Base-by-base conservation (phyloP, 2,797 vertebrate genomes). In the Orientallactaga sibirica region DNA sequence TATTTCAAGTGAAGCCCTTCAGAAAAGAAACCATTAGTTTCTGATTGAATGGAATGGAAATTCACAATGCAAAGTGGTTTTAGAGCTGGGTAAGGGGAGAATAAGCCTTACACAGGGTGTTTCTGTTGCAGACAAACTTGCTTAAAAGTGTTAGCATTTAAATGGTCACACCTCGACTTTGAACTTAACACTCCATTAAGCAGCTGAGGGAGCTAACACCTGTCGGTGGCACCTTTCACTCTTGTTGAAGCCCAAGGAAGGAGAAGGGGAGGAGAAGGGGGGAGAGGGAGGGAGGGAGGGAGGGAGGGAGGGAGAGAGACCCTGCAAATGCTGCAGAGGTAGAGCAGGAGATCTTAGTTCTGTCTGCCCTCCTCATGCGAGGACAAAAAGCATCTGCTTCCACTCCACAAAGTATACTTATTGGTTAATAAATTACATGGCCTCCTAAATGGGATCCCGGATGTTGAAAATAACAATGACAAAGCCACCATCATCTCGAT, bases 161-260 rank as follows among this genome's bases (percentile, higher is more conserved):
- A 96, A 93, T 91, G 95, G 86, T 97, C 33, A 82, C 88, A 91
- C 91, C 90, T 96, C 79, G 84, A 82, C 74, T 96, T 92, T 92
- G 92, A 97, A 95, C 89, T 90, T 15, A 76, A 97, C 96, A 97
- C 96, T 96, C 88, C 92, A 95, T 97, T 96, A 95, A 95, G 80
- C 92, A 84, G 55, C 68, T 77, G 64, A 96, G 93, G 76, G 92
- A 94, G 55, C 90, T 96, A 87, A 94, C 94, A 89, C 79, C 90
- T 96, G 3, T 74, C 94, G 93, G 76, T 94, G 75, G 43, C 8
- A 81, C 76, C 86, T 91, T 41, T 48, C 48, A 24, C 91, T 74
- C 92, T 75, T 90, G 79, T 68, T 84, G 70, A 88, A 93, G 73
- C 87, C 78, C 81, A 66, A 37, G 55, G 73, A 94, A 84, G 82